Evolutionary conservation across 2,113 vertebrate genomes (phyloP).

Genomic region (Cacatua alba): DNA sequence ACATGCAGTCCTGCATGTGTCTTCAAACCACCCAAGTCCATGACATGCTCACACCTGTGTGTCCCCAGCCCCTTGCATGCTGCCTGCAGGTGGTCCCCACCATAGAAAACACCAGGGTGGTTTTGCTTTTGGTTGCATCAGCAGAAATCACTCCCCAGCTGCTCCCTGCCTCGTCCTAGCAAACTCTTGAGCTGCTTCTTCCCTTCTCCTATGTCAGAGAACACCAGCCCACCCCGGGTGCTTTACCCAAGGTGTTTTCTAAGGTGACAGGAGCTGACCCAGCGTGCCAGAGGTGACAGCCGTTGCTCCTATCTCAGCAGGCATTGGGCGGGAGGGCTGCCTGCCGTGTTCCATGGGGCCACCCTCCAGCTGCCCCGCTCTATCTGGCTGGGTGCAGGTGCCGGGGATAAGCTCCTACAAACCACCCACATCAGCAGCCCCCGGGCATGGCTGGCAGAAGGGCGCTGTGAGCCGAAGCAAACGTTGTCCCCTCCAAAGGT

Average conservation of each 20-base stretch:
- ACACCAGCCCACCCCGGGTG: accelerated
- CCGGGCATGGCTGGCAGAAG: neutral
- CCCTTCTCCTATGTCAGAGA: neutral
- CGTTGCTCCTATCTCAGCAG: neutral
- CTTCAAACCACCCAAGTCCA: neutral
- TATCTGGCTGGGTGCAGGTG: neutral
- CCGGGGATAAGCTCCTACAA: neutral
- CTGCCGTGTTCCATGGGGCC: neutral
- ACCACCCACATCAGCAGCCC: neutral
- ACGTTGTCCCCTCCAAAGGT: neutral
- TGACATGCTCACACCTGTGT: accelerated
- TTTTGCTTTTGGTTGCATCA: neutral
- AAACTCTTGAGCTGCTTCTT: neutral
- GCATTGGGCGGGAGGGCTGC: neutral
- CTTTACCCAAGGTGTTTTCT: neutral
- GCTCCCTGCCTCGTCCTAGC: neutral
- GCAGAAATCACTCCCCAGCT: neutral
- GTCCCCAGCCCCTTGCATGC: accelerated
- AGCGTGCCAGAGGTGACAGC: neutral
- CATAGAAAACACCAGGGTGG: neutral
- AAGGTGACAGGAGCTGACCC: neutral
- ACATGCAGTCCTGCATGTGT: accelerated
- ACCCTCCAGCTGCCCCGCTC: neutral
- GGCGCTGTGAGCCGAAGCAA: accelerated
- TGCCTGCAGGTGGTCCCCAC: neutral